Evolutionary conservation across 2,888 invertebrate genomes (phyloP).

Genomic region (Synergus gifuensis): DNA sequence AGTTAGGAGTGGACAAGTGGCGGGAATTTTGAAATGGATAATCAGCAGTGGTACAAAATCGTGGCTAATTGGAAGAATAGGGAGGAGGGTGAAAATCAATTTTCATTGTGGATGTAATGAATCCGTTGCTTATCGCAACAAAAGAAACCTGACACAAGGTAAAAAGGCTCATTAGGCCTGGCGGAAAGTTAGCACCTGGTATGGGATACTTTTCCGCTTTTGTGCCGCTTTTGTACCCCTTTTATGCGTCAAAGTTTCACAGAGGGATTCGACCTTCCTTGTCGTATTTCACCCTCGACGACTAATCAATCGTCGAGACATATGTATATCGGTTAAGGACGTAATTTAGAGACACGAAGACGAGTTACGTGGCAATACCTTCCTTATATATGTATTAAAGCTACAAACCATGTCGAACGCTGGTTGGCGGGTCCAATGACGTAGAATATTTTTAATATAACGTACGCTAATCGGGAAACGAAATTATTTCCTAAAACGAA

Average conservation of each 20-base stretch:
- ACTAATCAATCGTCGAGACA: conserved; percentile 34
- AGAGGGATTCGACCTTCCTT: conserved; percentile 5
- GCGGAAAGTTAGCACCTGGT: background rate
- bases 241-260: background rate
- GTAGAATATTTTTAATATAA: conserved; percentile 72
- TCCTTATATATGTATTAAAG: conserved; percentile 35
- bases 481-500: conserved; percentile 43
- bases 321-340: conserved; percentile 42
- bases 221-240: too few species aligned
- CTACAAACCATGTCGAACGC: conserved; percentile 61
- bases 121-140: background rate
- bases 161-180: background rate
- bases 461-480: conserved; percentile 48
- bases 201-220: background rate
- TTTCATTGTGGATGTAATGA: background rate
- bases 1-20: background rate
- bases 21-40: background rate
- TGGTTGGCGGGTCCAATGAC: conserved; percentile 78
- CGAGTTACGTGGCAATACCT: conserved; percentile 37
- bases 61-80: background rate
- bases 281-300: conserved; percentile 35
- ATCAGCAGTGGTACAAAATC: background rate
- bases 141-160: background rate
- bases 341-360: conserved; percentile 38
- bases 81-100: conserved; percentile 8